Evolutionary conservation across 1,140 invertebrate species (phyloP).

Genomic region (Daktulosphaira vitifoliae): DNA sequence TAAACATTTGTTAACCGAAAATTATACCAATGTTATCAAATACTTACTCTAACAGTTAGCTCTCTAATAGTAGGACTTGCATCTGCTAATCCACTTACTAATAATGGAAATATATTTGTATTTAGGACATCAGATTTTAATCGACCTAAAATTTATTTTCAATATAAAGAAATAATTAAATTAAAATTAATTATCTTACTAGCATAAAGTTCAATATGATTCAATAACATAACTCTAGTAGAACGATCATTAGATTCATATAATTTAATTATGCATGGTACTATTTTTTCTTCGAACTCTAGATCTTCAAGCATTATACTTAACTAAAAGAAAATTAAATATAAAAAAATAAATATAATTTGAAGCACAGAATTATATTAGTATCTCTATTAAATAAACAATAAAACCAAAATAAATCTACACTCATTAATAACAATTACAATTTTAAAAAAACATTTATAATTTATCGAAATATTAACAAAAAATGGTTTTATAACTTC

Average conservation of each 20-base stretch:
- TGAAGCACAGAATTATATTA: no score
- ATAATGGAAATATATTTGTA: constrained; percentile 51
- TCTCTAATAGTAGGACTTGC: constrained; percentile 93
- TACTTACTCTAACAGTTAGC: constrained; percentile 83
- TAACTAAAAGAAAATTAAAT: constrained; percentile 52
- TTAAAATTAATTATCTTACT: constrained; percentile 39
- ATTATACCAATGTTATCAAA: no score
- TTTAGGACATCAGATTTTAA: constrained; percentile 14
- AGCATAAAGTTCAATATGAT: constrained; percentile 79
- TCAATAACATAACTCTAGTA: constrained; percentile 83
- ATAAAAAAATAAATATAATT: not conserved
- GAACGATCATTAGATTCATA: constrained; percentile 92
- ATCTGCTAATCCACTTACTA: constrained; percentile 89
- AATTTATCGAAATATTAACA: no score
- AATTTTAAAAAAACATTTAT: no score
- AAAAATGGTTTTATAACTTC: no score
- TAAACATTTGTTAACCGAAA: no score
- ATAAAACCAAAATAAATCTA: no score
- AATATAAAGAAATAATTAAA: no score
- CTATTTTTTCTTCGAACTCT: constrained; percentile 93
- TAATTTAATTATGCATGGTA: constrained; percentile 93
- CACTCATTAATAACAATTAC: no score
- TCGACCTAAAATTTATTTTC: constrained; percentile 42
- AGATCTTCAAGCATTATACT: constrained; percentile 76
- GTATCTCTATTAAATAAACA: no score